phyloP scores from a whole-genome alignment of 2,797 vertebrate species.

The Acridotheres tristis region DNA sequence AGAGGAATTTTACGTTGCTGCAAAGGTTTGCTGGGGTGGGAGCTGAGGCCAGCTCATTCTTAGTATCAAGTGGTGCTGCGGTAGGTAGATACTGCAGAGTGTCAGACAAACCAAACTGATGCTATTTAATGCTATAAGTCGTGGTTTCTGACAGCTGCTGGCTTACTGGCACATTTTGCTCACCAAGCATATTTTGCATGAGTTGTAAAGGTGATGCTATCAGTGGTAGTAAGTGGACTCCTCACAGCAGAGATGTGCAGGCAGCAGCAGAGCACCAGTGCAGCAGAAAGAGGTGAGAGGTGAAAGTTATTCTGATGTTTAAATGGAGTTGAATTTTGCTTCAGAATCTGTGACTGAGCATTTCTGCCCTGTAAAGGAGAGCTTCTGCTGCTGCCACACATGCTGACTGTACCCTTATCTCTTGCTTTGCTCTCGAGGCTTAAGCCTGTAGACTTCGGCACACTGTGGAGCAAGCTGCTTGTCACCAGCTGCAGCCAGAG shows the following conservation, averaged over 20 bases:
- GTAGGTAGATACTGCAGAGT: background rate
- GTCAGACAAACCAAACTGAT: background rate
- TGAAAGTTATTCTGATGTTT: background rate
- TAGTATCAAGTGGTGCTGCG: background rate
- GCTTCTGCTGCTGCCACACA: background rate
- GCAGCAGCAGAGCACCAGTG: background rate
- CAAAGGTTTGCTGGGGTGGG: background rate
- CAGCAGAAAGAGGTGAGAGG: background rate
- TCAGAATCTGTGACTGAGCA: background rate
- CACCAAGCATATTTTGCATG: background rate
- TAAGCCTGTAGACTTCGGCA: background rate
- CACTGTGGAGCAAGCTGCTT: background rate
- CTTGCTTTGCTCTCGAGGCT: background rate
- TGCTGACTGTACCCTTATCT: background rate
- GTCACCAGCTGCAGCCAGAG: background rate
- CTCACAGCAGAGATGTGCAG: background rate
- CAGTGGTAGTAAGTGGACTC: background rate
- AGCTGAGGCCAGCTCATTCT: background rate
- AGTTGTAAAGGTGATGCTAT: background rate
- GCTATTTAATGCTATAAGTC: background rate
- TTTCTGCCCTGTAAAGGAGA: background rate
- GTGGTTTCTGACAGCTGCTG: conserved; percentile 2
- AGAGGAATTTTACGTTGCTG: background rate
- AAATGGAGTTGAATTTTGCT: background rate
- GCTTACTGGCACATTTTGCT: background rate